Evolutionary conservation across 2,797 vertebrate species (phyloP), one percentile per base, ranked within the genome.

Genomic region (Syngnathus acus): DNA sequence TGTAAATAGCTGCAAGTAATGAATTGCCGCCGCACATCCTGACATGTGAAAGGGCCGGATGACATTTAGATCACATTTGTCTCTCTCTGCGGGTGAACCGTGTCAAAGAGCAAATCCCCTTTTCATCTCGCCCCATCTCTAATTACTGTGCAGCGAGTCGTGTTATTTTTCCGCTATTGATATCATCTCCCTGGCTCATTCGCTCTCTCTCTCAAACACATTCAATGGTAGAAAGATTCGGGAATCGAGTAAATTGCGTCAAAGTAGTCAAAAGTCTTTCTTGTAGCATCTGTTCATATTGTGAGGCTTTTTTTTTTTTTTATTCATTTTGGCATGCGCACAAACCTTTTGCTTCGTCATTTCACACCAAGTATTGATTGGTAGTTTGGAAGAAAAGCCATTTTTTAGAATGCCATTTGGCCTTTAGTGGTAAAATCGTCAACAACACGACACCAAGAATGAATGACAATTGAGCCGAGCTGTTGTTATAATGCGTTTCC

Each of bases 31-130:
- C 17, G 55, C 55, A 21, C 59, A 53, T 64, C 70, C 65, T 69
- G 63, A 67, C 59, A 69, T 68, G 72, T 45, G 71, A 69, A 69
- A 65, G 65, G 0, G 77, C 76, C 74, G 82, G 80, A 85, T 84
- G 84, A 78, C 86, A 86, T 86, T 86, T 82, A 81, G 79, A 82
- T 74, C 63, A 72, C 75, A 71, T 87, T 87, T 87, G 80, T 87
- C 82, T 79, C 77, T 84, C 87, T 84, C 85, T 64, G 82, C 81
- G 82, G 84, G 87, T 81, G 84, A 85, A 82, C 79, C 21, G 65
- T 84, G 78, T 85, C 83, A 84, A 79, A 84, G 81, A 87, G 78
- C 81, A 78, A 79, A 82, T 84, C 74, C 75, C 77, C 84, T 70
- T 84, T 88, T 87, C 82, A 82, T 85, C 76, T 77, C 38, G 17